These are phyloP conservation scores for Dendropsophus ebraccatus DNA, from an alignment of 2,113 vertebrate species.

Conservation along the genomic window DNA sequence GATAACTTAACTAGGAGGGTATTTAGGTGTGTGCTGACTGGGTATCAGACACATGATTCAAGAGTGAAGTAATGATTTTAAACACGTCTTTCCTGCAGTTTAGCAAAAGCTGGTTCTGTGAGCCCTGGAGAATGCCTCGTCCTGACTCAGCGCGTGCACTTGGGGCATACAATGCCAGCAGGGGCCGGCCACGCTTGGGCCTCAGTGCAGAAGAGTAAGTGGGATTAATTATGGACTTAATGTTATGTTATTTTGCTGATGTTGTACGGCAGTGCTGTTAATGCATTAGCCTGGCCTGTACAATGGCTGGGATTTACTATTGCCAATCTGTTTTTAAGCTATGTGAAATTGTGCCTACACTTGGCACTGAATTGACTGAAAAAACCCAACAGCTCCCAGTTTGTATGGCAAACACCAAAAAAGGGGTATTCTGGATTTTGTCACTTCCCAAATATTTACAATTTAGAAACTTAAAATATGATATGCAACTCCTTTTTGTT, in stretches of 20 bases:
- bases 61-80: background rate
- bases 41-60: background rate
- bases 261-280: background rate
- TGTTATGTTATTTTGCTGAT: background rate
- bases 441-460: no score
- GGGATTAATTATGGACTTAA: background rate
- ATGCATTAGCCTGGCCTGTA: no score
- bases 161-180: background rate
- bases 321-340: no score
- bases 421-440: no score
- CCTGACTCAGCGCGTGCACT: background rate
- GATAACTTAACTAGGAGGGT: background rate
- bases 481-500: no score
- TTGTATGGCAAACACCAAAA: no score
- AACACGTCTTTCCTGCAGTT: constrained; percentile 5
- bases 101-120: constrained; percentile 6
- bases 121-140: constrained; percentile 44
- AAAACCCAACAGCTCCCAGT: no score
- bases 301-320: no score
- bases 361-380: no score
- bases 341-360: no score
- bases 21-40: background rate
- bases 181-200: background rate
- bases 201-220: constrained; percentile 52
- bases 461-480: no score